Percentiles rank a stretch among this genome's conserved stretches.
Conservation (phyloP, 92 coral and sea anemone species). For the Heteractis magnifica region DNA sequence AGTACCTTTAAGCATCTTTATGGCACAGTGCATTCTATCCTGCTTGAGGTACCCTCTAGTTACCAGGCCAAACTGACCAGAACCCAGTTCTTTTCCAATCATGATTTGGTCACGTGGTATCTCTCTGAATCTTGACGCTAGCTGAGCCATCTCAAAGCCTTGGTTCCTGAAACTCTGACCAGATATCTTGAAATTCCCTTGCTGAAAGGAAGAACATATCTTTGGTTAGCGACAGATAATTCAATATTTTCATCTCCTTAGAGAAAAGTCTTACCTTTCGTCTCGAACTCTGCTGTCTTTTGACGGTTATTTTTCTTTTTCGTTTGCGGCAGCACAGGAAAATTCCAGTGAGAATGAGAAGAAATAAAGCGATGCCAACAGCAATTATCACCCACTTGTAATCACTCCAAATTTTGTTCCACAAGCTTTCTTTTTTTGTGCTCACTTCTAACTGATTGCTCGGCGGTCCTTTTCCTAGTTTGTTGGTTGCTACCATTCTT, state of each 20-base stretch:
- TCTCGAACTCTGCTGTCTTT: not conserved
- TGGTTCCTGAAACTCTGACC: constrained; percentile 2
- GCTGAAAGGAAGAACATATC: not conserved
- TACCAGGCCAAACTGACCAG: constrained; percentile 19
- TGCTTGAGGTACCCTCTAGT: constrained; percentile 19
- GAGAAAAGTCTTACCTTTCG: not conserved
- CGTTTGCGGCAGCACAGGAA: constrained; percentile 22
- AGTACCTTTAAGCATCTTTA: constrained; percentile 27
- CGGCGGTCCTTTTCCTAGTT: constrained; percentile 6
- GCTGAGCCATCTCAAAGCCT: constrained; percentile 29
- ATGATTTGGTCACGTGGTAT: constrained; percentile 28
- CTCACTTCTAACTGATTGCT: constrained; percentile 3
- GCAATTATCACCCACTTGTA: constrained; percentile 19
- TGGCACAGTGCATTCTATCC: constrained; percentile 12
- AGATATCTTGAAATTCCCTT: not conserved
- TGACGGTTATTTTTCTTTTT: not conserved
- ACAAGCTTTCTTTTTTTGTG: not conserved
- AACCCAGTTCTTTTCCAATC: constrained; percentile 22
- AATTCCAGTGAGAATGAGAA: not conserved
- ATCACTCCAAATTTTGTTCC: not conserved
- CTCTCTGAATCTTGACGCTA: constrained; percentile 14
- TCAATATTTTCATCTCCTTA: too few species aligned
- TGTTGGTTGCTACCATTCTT: not conserved
- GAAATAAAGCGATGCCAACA: constrained; percentile 11
- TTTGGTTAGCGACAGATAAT: not conserved